A percentile compares a stretch with the other conserved stretches of the same genome.
phyloP scores from a whole-genome alignment of 2,888 invertebrate genomes.

The Alloplasta piceator region DNA sequence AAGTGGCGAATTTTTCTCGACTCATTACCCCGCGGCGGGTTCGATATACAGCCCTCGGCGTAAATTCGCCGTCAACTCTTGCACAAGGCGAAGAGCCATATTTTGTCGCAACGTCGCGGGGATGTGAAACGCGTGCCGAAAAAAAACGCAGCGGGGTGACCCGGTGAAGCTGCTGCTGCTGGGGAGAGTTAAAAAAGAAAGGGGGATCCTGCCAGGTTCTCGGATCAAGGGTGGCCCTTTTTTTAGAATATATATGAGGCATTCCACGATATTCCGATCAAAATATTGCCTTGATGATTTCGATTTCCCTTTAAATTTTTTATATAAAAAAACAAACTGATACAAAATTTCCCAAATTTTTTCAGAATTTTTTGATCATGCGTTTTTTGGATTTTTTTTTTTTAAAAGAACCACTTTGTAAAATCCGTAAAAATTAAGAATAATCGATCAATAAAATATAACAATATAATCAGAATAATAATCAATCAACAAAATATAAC shows the following conservation, averaged over 20 bases:
- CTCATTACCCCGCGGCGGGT: conserved; percentile 68
- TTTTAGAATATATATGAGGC: not conserved
- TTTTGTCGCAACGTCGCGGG: conserved; percentile 32
- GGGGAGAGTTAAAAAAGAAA: conserved; percentile 65
- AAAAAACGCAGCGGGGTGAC: conserved; percentile 60
- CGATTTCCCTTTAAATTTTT: too few species aligned
- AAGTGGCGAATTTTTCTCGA: conserved; percentile 68
- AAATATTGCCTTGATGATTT: too few species aligned
- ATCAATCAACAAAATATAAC: too few species aligned
- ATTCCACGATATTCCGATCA: too few species aligned
- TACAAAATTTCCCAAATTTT: too few species aligned
- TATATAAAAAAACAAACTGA: too few species aligned
- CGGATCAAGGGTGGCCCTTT: conserved; percentile 56
- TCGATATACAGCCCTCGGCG: conserved; percentile 43
- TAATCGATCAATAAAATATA: not conserved
- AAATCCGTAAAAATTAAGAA: too few species aligned
- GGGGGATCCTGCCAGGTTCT: conserved; percentile 58
- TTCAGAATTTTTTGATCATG: too few species aligned
- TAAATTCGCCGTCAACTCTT: conserved; percentile 64
- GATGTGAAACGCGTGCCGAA: conserved; percentile 36
- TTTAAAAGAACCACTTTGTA: too few species aligned
- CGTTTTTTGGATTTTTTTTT: too few species aligned
- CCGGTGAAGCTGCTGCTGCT: conserved; percentile 47
- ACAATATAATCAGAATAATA: too few species aligned
- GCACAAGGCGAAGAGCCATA: conserved; percentile 48